Conservation (phyloP, 2,888 invertebrate species). For the Mystacides longicornis region DNA sequence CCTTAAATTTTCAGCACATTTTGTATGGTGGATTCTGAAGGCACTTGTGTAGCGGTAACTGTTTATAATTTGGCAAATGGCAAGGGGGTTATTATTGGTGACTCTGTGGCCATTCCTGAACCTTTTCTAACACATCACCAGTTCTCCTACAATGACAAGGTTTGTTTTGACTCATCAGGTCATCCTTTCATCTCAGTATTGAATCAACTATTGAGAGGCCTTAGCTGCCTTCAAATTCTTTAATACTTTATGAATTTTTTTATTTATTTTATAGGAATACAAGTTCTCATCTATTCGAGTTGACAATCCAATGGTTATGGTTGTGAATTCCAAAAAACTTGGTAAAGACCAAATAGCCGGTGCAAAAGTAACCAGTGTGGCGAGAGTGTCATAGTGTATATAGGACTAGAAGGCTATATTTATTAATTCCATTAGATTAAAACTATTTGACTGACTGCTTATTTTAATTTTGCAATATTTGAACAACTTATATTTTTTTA, state of each 20-base stretch:
- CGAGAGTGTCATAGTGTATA: constrained; percentile 41
- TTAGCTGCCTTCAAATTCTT: no score
- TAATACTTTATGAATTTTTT: background rate
- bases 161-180: constrained; percentile 28
- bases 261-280: constrained; percentile 52
- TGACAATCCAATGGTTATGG: constrained; percentile 65
- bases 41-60: constrained; percentile 65
- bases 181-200: no score
- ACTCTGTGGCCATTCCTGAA: constrained; percentile 74
- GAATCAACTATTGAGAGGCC: no score
- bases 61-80: constrained; percentile 80
- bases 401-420: no score
- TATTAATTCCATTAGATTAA: no score
- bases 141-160: constrained; percentile 49
- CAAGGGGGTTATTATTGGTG: constrained; percentile 76
- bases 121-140: constrained; percentile 57
- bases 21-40: constrained; percentile 67
- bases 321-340: constrained; percentile 71
- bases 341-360: constrained; percentile 58
- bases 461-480: no score
- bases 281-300: constrained; percentile 68
- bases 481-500: no score
- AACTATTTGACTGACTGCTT: no score
- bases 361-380: constrained; percentile 58
- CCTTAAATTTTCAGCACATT: constrained; percentile 70